Percentiles rank a stretch among this genome's conserved stretches.
These are phyloP conservation scores for Macrobrachium nipponense DNA, from an alignment of 1,140 invertebrate genomes.

Conservation along the genomic window DNA sequence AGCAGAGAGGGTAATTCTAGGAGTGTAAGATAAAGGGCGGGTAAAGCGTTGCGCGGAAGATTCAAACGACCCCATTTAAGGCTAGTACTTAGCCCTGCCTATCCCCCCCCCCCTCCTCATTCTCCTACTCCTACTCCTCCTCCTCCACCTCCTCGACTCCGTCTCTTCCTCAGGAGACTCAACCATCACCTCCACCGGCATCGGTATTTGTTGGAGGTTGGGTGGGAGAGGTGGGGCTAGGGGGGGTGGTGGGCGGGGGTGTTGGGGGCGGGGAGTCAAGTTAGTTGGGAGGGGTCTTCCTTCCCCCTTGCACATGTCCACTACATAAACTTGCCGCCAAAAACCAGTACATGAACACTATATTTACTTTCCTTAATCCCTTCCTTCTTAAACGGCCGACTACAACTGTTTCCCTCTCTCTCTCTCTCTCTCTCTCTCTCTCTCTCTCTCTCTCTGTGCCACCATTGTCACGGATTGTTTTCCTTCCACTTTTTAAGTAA, in stretches of 20 bases:
- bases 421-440: not conserved
- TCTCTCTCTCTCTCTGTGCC: not conserved
- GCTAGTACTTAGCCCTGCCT: constrained; percentile 41
- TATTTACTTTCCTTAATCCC: too few relatives aligned
- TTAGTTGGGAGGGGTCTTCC: not conserved
- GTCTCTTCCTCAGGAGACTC: not conserved
- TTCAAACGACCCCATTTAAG: constrained; percentile 33
- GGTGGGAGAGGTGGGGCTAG: too few relatives aligned
- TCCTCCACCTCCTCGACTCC: not conserved
- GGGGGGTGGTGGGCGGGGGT: too few relatives aligned
- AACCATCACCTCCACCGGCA: not conserved
- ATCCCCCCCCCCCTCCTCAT: not conserved
- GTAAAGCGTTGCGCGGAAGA: constrained; percentile 39
- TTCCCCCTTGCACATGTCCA: not conserved
- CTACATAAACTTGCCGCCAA: too few relatives aligned
- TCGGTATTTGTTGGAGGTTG: too few relatives aligned
- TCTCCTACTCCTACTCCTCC: not conserved
- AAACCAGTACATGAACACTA: too few relatives aligned
- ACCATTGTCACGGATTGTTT: too few relatives aligned
- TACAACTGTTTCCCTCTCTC: not conserved
- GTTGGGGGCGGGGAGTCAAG: too few relatives aligned
- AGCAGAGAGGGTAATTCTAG: constrained; percentile 49
- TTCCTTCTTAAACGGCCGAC: too few relatives aligned
- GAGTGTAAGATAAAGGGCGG: constrained; percentile 50
- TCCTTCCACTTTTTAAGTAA: too few relatives aligned